phyloP scores from a whole-genome alignment of 1,140 invertebrate genomes.

The Zaprionus ornatus region DNA sequence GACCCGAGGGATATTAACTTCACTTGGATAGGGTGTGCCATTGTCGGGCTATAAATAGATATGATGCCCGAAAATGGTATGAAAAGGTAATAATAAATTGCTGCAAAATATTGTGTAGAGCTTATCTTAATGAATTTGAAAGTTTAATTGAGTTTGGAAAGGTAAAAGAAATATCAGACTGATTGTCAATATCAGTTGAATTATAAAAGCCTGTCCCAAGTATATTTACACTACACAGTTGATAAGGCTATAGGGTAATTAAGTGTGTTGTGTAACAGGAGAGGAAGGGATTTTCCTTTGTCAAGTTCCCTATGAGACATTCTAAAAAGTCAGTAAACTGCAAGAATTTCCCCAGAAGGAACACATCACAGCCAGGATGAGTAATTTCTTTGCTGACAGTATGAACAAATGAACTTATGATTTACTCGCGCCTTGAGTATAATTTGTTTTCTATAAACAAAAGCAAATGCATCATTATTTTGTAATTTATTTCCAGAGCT shows the following conservation, averaged over 20 bases:
- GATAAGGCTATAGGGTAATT: not conserved
- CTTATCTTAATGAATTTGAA: not conserved
- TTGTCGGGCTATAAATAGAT: conserved; percentile 27
- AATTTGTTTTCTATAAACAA: conserved; percentile 20
- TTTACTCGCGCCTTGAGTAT: not conserved
- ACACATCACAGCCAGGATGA: not conserved
- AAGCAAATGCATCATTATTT: conserved; percentile 1
- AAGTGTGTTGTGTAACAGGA: not conserved
- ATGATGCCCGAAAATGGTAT: not conserved
- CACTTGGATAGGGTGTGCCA: conserved; percentile 4
- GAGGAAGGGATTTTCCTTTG: not conserved
- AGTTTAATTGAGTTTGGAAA: not conserved
- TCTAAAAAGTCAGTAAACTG: not conserved
- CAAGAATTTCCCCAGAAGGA: not conserved
- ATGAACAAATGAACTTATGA: not conserved
- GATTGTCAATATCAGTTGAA: not conserved
- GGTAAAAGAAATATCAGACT: not conserved
- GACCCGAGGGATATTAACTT: conserved; percentile 6
- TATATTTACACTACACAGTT: not conserved
- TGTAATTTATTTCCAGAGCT: conserved; percentile 6
- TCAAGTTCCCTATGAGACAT: not conserved
- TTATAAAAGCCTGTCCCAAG: not conserved
- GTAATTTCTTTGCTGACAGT: not conserved
- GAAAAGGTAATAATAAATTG: not conserved
- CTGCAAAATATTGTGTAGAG: not conserved